Evolutionary conservation across 2,113 vertebrate species (phyloP).

Genomic region (Formicarius rufipectus): DNA sequence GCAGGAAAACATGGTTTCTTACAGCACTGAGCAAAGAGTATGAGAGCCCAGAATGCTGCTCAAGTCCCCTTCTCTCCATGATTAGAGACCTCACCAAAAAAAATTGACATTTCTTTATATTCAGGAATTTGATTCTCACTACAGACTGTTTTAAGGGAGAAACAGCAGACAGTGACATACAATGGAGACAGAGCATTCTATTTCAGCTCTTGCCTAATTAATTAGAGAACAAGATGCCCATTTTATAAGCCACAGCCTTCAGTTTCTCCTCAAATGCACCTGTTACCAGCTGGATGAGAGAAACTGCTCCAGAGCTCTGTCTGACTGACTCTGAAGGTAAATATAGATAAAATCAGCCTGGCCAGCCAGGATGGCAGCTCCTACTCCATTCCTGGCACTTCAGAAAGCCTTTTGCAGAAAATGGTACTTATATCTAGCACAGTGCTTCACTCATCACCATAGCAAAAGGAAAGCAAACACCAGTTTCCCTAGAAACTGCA

Average conservation of each 20-base stretch:
- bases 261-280: not conserved
- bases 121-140: not conserved
- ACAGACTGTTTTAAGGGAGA: not conserved
- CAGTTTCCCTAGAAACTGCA: constrained; percentile 25
- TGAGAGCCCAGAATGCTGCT: not conserved
- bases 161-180: fast-evolving
- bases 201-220: not conserved
- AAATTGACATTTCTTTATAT: not conserved
- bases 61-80: not conserved
- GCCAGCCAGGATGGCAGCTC: not conserved
- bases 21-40: not conserved
- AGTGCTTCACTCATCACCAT: not conserved
- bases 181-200: not conserved
- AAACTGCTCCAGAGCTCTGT: not conserved
- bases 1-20: not conserved
- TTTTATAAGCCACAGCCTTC: not conserved
- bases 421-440: not conserved
- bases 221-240: not conserved
- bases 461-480: constrained; percentile 44
- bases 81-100: not conserved
- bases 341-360: not conserved
- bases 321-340: not conserved
- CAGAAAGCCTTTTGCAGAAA: not conserved
- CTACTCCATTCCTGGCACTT: not conserved
- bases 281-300: not conserved